Conservation (phyloP, 2,888 invertebrate genomes). For the Tipula unca region DNA sequence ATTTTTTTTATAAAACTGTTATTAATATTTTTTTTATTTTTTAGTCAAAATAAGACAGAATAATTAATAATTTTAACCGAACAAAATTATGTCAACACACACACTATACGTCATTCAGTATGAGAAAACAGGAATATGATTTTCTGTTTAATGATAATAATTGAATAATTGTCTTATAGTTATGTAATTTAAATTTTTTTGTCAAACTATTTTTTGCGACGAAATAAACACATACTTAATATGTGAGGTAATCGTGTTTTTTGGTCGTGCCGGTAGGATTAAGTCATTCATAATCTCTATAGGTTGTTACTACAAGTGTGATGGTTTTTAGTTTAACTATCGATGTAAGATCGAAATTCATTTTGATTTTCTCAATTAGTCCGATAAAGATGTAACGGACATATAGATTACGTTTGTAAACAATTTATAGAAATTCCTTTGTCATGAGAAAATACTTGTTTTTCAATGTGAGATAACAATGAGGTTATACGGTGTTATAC, state of each 20-base stretch:
- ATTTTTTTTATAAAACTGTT: not conserved
- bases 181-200: not conserved
- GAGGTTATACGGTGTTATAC: too few relatives aligned
- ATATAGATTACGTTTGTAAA: too few relatives aligned
- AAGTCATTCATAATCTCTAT: not conserved
- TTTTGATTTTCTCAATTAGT: too few relatives aligned
- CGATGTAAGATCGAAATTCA: too few relatives aligned
- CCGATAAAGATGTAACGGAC: too few relatives aligned
- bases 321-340: not conserved
- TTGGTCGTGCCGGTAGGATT: not conserved
- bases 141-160: not conserved
- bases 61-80: not conserved
- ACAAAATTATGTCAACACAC: not conserved
- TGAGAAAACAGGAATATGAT: not conserved
- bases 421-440: too few relatives aligned
- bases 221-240: not conserved
- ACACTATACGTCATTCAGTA: not conserved
- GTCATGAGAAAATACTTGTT: too few relatives aligned
- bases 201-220: not conserved
- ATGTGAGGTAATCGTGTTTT: not conserved
- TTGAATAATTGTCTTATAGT: not conserved
- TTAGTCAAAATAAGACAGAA: not conserved
- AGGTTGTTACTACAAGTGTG: not conserved
- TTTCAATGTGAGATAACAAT: too few relatives aligned
- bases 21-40: not conserved